Base-by-base conservation (phyloP, 2,888 invertebrate species). In the Parochlus steinenii region DNA sequence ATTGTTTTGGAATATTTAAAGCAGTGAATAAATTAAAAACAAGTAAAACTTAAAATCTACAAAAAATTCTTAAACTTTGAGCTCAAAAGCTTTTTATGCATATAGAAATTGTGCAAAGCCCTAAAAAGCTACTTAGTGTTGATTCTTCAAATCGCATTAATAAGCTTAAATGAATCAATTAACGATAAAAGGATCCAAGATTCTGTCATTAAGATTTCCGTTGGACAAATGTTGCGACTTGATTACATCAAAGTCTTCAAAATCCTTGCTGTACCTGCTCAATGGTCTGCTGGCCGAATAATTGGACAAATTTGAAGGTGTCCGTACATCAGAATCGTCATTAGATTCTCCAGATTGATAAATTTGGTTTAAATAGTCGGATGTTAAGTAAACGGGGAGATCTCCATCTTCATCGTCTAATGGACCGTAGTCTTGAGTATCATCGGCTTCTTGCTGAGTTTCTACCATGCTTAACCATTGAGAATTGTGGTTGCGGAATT, bases 391-490 rank as follows among this genome's bases (percentile, higher is more conserved):
- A 2, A 78, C 75, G 39, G 80, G 77, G 45, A 80, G 56, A 48
- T 74, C 75, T 42, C 71, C 69, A 45, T 75, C 76, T 24, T 57
- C 55, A 10, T 56, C 56, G 41, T 59, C 62, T 31, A 56, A 55
- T 3, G 51, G 52, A 23, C 54, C 54, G 26, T 58, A 47, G 40
- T 31, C 30, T 35, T 53, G 51, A 8, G 52, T 52, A 39, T 65
- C 64, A 46, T 65, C 65, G 33, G 58, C 63, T 39, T 54, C 57
- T 38, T 65, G 64, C 41, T 71, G 70, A 40, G 66, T 65, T 58
- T 92, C 89, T 24, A 97, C 87, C 79, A 95, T 93, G 49, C 90
- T 87, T 44, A 98, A 63, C 97, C 97, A 98, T 54, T 97, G 93
- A 0, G 87, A 85, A 58, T 98, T 98, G 61, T 97, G 93, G 61